These are phyloP conservation scores for Psittacara wagleri DNA, from an alignment of 2,113 vertebrate species.

Conservation along the genomic window DNA sequence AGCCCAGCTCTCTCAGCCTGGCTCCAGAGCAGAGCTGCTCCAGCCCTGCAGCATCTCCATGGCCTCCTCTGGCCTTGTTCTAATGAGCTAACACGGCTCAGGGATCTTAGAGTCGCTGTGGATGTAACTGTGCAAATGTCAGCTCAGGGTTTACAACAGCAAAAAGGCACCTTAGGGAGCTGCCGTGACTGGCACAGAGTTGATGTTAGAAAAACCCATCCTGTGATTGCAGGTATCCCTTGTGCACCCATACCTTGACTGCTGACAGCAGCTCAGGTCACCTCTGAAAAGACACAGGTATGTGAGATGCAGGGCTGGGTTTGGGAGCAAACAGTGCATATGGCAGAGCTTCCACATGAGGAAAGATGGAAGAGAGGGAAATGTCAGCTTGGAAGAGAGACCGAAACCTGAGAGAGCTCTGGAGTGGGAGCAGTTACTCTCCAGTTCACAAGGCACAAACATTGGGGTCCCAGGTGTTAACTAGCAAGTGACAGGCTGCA, in stretches of 20 bases:
- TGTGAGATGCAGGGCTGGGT: not conserved
- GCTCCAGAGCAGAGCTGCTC: not conserved
- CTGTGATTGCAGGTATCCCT: not conserved
- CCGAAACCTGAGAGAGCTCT: not conserved
- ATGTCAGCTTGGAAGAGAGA: not conserved
- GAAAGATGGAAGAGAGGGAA: not conserved
- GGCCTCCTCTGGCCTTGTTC: not conserved
- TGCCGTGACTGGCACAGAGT: not conserved
- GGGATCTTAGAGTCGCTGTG: not conserved
- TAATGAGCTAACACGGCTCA: not conserved
- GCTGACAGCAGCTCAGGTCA: not conserved
- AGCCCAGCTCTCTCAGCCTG: not conserved
- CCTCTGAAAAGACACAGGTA: fast-evolving
- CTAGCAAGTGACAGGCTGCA: not conserved
- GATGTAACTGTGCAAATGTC: slow-evolving; percentile 15
- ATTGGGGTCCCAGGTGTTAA: not conserved
- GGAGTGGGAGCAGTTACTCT: not conserved
- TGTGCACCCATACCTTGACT: fast-evolving
- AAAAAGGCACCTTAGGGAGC: not conserved
- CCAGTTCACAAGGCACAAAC: not conserved
- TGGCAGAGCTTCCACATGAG: not conserved
- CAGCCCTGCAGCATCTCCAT: not conserved
- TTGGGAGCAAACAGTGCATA: not conserved
- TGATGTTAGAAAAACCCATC: not conserved
- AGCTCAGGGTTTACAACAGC: not conserved